Conservation (phyloP, 2,888 invertebrate species). For the Gymnocheta viridis region DNA sequence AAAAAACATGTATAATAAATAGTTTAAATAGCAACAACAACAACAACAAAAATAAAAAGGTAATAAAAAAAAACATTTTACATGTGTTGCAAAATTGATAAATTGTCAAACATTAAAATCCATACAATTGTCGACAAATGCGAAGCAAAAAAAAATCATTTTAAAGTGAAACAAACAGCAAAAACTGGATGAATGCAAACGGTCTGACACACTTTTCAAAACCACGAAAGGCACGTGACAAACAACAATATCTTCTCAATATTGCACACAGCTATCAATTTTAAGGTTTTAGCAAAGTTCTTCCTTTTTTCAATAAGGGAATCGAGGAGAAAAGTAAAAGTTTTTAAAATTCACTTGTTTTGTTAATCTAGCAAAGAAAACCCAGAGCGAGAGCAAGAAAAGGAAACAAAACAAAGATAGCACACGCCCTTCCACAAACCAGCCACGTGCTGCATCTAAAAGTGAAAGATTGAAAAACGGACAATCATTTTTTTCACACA, state of each 20-base stretch:
- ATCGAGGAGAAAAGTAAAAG: constrained; percentile 28
- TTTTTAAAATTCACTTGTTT: constrained; percentile 67
- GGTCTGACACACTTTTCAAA: constrained; percentile 59
- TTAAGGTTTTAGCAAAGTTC: constrained; percentile 58
- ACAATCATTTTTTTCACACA: constrained; percentile 48
- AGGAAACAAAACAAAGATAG: constrained; percentile 46
- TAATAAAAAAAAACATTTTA: constrained; percentile 32
- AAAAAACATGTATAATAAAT: constrained; percentile 35
- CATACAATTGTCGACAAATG: constrained; percentile 48
- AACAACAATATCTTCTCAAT: constrained; percentile 18
- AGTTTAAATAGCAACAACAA: constrained; percentile 6
- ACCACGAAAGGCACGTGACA: constrained; percentile 67
- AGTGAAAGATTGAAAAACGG: constrained; percentile 56
- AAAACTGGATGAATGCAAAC: constrained; percentile 25
- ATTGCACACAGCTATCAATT: constrained; percentile 53
- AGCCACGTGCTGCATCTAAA: constrained; percentile 62
- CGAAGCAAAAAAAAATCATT: neutral
- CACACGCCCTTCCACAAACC: constrained; percentile 53
- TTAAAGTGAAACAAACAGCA: constrained; percentile 26
- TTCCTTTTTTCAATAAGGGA: neutral
- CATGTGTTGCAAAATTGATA: constrained; percentile 67
- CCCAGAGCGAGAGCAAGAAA: neutral
- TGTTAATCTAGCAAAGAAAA: constrained; percentile 12
- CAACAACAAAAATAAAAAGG: neutral
- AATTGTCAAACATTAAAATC: constrained; percentile 66